Evolutionary conservation across 2,888 invertebrate genomes (phyloP).

Genomic region (Synergus laeviventris): DNA sequence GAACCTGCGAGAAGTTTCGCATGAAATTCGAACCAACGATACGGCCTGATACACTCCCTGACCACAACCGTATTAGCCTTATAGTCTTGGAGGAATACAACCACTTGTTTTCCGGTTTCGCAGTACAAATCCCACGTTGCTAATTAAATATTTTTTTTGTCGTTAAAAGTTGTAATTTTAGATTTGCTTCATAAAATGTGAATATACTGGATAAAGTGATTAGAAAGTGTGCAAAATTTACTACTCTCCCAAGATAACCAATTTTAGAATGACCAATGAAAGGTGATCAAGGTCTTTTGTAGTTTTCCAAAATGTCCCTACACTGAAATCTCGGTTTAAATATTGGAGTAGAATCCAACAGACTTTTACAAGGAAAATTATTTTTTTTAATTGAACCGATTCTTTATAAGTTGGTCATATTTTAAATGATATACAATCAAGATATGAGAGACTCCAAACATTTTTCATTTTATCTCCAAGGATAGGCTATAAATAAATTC

Average conservation of each 20-base stretch:
- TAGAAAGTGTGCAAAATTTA: background rate
- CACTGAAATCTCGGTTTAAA: too few relatives aligned
- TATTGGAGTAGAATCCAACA: background rate
- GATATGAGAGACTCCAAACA: background rate
- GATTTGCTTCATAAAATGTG: background rate
- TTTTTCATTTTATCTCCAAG: background rate
- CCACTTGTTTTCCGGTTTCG: background rate
- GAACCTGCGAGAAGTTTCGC: constrained; percentile 62
- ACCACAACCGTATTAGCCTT: constrained; percentile 43
- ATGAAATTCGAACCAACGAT: constrained; percentile 64
- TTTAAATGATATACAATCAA: background rate
- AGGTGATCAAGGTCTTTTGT: constrained; percentile 73
- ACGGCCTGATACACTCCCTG: constrained; percentile 60
- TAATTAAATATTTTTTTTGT: background rate
- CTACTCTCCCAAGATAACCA: constrained; percentile 51
- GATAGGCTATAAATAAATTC: background rate
- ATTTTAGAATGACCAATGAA: constrained; percentile 65
- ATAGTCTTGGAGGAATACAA: background rate
- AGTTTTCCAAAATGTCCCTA: too few relatives aligned
- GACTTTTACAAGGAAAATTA: too few relatives aligned
- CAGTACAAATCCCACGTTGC: background rate
- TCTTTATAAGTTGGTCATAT: background rate
- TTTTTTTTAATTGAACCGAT: too few relatives aligned
- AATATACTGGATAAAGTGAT: background rate
- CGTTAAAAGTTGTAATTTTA: background rate